Evolutionary conservation across 2,797 vertebrate species (phyloP).

Genomic region (Microtus obscurus): DNA sequence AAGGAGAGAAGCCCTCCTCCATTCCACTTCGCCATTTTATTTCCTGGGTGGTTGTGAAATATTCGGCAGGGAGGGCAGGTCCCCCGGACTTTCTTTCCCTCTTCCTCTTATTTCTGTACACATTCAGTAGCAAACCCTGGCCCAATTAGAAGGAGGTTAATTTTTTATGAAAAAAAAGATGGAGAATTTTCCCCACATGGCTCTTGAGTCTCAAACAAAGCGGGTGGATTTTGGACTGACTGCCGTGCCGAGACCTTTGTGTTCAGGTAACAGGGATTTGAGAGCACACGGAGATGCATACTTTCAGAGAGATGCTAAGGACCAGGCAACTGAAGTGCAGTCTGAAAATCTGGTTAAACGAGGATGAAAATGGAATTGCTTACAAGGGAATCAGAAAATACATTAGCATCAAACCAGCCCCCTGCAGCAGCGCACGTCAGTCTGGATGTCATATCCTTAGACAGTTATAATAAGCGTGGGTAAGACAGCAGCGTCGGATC

Average conservation of each 20-base stretch:
- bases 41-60: not conserved
- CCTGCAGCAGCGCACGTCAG: not conserved
- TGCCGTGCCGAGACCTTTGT: not conserved
- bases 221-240: not conserved
- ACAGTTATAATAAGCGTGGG: not conserved
- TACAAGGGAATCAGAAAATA: constrained; percentile 38
- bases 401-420: constrained; percentile 26
- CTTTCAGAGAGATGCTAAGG: not conserved
- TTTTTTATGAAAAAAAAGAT: not conserved
- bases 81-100: not conserved
- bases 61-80: not conserved
- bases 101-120: constrained; percentile 3
- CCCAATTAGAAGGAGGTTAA: not conserved
- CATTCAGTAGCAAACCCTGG: not conserved
- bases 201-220: not conserved
- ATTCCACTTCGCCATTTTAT: not conserved
- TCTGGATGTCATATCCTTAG: constrained; percentile 58
- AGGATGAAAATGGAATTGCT: constrained; percentile 50
- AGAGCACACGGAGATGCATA: not conserved
- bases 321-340: constrained; percentile 40
- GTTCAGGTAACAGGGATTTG: constrained; percentile 20
- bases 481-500: constrained; percentile 54
- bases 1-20: too few species aligned
- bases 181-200: not conserved
- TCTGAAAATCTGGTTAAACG: not conserved